Base-by-base conservation (phyloP, 2,888 invertebrate species). In the Drosophila affinis region DNA sequence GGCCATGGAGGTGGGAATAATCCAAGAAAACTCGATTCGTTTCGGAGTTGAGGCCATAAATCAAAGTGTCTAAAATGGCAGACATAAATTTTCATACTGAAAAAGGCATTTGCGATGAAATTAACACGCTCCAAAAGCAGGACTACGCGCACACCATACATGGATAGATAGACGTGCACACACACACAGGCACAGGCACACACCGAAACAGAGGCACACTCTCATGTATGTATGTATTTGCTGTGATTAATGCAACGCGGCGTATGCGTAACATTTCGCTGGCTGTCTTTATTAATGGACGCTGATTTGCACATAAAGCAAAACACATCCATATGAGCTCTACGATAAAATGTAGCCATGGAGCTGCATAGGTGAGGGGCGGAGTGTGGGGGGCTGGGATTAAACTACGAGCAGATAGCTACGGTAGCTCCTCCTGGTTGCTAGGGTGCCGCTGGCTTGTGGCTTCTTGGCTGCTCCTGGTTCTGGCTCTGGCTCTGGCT, bases 211-310 rank as follows among this genome's bases (percentile, higher is more conserved):
- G 47, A 18, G 10, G 27, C 21, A 21, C 12, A 47, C 14, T 39
- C 39, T 24, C 46, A 14, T 44, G 55, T 45, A 44, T 68, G 61
- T 61, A 21, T 21, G 21, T 60, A 60, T 73, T 73, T 10, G 72
- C 74, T 72, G 77, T 84, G 82, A 84, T 84, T 81, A 84, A 84
- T 82, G 79, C 81, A 76, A 64, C 75, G 74, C 75, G 71, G 51
- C 77, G 76, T 77, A 75, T 81, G 77, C 70, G 81, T 76, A 75
- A 74, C 72, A 70, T 77, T 79, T 70, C 58, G 73, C 54, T 75
- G 47, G 64, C 67, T 78, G 81, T 79, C 75, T 78, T 81, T 84
- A 84, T 82, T 79, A 82, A 82, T 81, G 84, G 79, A 81, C 81
- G 77, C 76, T 84, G 84, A 82, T 82, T 82, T 81, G 75, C 72